phyloP scores from a whole-genome alignment of 1,140 invertebrate species.

The Cardiocondyla obscurior region DNA sequence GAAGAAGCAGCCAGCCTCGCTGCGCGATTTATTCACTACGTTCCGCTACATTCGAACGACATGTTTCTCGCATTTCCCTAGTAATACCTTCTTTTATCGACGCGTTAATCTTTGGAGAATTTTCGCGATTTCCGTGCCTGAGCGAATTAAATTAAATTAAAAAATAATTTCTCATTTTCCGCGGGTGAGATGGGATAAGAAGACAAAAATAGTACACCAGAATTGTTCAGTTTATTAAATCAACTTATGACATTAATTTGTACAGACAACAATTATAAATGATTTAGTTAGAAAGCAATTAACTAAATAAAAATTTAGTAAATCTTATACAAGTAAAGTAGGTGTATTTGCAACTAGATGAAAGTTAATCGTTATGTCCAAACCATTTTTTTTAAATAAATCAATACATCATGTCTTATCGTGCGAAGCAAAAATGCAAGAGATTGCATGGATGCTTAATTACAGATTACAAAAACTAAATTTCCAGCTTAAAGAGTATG shows the following conservation, averaged over 20 bases:
- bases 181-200: neutral
- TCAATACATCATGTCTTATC: conserved; percentile 21
- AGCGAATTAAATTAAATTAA: neutral
- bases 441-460: conserved; percentile 49
- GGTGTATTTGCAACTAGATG: neutral
- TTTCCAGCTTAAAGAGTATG: conserved; percentile 54
- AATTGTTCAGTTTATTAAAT: neutral
- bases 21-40: conserved; percentile 62
- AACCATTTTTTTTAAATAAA: conserved; percentile 17
- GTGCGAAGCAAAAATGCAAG: neutral
- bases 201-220: neutral
- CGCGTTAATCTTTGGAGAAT: neutral
- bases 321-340: neutral
- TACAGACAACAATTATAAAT: neutral
- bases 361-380: neutral
- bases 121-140: neutral
- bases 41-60: conserved; percentile 29
- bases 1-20: conserved; percentile 54
- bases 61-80: conserved; percentile 14
- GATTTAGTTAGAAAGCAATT: neutral
- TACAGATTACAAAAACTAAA: conserved; percentile 52
- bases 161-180: neutral
- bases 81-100: conserved; percentile 1
- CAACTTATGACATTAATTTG: neutral
- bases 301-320: neutral